Percentiles rank a stretch among this genome's conserved stretches.
Evolutionary conservation across 2,797 vertebrate species (phyloP).

Genomic region (Prionace glauca): DNA sequence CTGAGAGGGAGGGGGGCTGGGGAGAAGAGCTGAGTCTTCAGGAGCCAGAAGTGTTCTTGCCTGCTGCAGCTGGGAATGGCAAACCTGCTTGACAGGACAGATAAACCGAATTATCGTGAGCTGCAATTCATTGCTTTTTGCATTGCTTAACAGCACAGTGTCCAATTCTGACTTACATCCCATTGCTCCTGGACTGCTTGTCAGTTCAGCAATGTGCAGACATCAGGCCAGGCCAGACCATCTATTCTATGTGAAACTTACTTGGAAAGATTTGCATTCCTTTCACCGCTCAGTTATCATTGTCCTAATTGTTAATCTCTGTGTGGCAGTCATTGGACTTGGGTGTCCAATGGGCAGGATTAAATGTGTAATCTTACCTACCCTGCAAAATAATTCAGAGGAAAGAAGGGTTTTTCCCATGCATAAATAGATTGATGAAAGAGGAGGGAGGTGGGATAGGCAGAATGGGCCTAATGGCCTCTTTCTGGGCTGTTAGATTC

Average conservation of each 20-base stretch:
- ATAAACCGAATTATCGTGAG: neutral
- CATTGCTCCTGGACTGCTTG: slow-evolving; percentile 7
- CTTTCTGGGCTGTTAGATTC: too few relatives aligned
- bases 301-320: slow-evolving; percentile 4
- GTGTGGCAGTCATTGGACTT: neutral
- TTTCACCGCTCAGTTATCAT: neutral
- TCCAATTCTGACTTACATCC: neutral
- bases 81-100: neutral
- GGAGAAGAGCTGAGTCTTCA: neutral
- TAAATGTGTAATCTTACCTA: too few relatives aligned
- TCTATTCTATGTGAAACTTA: neutral
- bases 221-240: neutral
- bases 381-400: too few relatives aligned
- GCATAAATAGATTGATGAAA: too few relatives aligned
- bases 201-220: neutral
- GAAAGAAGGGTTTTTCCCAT: too few relatives aligned
- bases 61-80: neutral
- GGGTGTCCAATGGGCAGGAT: neutral
- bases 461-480: too few relatives aligned
- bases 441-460: too few relatives aligned
- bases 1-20: neutral
- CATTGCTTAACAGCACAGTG: neutral
- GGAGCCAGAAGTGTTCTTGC: neutral
- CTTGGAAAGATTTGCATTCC: neutral
- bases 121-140: slow-evolving; percentile 3